These are phyloP conservation scores for Numenius arquata DNA, from an alignment of 2,113 vertebrate species.

Conservation along the genomic window DNA sequence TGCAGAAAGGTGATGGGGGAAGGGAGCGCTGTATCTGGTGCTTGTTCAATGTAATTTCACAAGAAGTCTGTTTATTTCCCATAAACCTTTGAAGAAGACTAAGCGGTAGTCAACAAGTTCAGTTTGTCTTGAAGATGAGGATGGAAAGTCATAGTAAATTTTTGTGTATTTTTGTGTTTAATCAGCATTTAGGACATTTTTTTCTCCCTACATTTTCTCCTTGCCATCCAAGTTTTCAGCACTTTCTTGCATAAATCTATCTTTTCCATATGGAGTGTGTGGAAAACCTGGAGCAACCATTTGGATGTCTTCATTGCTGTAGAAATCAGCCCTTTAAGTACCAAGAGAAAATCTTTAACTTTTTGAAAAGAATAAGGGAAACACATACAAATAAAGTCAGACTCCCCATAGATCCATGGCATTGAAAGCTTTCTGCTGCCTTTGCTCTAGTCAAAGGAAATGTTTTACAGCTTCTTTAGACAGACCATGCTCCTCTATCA, in stretches of 20 bases:
- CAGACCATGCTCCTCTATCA: not conserved
- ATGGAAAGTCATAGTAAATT: not conserved
- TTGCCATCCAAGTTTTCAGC: not conserved
- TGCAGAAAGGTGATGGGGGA: slow-evolving; percentile 39
- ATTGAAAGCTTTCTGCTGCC: not conserved
- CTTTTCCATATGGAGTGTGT: not conserved
- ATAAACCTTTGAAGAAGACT: not conserved
- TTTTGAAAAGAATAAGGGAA: not conserved
- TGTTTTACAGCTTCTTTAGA: not conserved
- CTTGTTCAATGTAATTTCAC: slow-evolving; percentile 5
- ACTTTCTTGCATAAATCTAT: not conserved
- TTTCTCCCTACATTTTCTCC: not conserved
- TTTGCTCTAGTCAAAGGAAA: not conserved
- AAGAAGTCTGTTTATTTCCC: slow-evolving; percentile 3
- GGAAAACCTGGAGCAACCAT: not conserved
- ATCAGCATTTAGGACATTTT: not conserved
- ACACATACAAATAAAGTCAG: not conserved
- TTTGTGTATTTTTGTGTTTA: not conserved
- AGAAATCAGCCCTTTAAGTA: not conserved
- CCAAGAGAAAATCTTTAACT: not conserved
- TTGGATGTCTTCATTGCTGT: not conserved
- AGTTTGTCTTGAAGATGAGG: not conserved
- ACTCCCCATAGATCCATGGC: not conserved
- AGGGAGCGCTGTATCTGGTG: slow-evolving; percentile 42
- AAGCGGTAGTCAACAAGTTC: not conserved